Conservation (phyloP, 2,888 invertebrate species). For the Cosmia pyralina region DNA sequence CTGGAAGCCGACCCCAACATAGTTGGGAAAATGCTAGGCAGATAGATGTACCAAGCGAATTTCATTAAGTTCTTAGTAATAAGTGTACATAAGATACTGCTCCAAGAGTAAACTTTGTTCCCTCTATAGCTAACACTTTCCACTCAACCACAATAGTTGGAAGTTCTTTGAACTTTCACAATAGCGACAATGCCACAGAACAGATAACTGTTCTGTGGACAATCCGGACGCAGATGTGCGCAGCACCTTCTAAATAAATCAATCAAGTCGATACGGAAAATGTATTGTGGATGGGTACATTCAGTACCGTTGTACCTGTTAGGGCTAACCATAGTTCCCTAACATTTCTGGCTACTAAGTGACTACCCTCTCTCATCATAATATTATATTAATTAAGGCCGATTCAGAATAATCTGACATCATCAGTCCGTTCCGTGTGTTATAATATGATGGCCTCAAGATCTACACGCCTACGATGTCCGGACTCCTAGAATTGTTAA, state of each 20-base stretch:
- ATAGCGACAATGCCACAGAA: no score
- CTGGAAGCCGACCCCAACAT: no score
- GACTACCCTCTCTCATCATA: background rate
- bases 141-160: slow-evolving; percentile 30
- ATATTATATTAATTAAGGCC: background rate
- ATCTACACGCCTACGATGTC: background rate
- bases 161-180: slow-evolving; percentile 45
- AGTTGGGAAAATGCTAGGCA: no score
- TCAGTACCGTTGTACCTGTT: background rate
- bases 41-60: background rate
- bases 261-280: background rate
- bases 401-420: background rate
- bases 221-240: slow-evolving; percentile 2
- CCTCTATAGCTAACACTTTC: slow-evolving; percentile 41
- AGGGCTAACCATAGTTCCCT: background rate
- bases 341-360: background rate
- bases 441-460: background rate
- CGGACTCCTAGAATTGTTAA: background rate
- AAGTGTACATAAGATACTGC: background rate
- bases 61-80: background rate
- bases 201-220: no score
- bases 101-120: slow-evolving; percentile 14
- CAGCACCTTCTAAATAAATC: slow-evolving; percentile 20
- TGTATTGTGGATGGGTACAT: background rate
- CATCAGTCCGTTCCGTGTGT: background rate